Percentiles rank a stretch among this genome's conserved stretches.
Evolutionary conservation across 2,888 invertebrate species (phyloP).

Genomic region (Tachina fera): DNA sequence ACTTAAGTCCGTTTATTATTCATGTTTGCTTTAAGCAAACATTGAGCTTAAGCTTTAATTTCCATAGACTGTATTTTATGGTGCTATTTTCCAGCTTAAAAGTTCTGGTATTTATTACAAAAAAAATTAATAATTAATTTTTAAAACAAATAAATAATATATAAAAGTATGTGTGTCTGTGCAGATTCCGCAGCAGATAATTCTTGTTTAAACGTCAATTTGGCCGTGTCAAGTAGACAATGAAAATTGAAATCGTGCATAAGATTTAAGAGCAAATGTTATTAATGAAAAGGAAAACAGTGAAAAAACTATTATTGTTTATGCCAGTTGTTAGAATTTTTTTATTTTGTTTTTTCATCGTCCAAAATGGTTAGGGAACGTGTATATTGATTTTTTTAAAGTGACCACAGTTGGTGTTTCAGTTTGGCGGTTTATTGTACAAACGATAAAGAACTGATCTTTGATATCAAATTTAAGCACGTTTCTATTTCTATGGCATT

Average conservation of each 20-base stretch:
- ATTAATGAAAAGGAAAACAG: not conserved
- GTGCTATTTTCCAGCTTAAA: conserved; percentile 50
- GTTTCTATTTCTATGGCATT: not conserved
- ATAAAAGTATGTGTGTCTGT: conserved; percentile 22
- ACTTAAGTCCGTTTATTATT: conserved; percentile 28
- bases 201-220: conserved; percentile 24
- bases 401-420: not conserved
- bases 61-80: conserved; percentile 3
- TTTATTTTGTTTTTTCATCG: not conserved
- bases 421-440: conserved; percentile 34
- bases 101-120: conserved; percentile 43
- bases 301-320: conserved; percentile 9
- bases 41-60: not conserved
- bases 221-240: conserved; percentile 45
- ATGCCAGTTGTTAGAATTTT: not conserved
- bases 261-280: conserved; percentile 7
- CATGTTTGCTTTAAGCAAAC: conserved; percentile 18
- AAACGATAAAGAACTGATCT: conserved; percentile 55
- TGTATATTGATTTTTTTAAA: conserved; percentile 24
- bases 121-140: conserved; percentile 57
- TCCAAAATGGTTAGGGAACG: not conserved
- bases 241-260: conserved; percentile 68
- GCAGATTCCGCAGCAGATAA: conserved; percentile 55
- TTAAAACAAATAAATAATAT: conserved; percentile 28
- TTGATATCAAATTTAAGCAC: conserved; percentile 45